A percentile compares a stretch with the other conserved stretches of the same genome.
phyloP scores from a whole-genome alignment of 92 coral and sea anemone genomes.

The Plumapathes pennacea region DNA sequence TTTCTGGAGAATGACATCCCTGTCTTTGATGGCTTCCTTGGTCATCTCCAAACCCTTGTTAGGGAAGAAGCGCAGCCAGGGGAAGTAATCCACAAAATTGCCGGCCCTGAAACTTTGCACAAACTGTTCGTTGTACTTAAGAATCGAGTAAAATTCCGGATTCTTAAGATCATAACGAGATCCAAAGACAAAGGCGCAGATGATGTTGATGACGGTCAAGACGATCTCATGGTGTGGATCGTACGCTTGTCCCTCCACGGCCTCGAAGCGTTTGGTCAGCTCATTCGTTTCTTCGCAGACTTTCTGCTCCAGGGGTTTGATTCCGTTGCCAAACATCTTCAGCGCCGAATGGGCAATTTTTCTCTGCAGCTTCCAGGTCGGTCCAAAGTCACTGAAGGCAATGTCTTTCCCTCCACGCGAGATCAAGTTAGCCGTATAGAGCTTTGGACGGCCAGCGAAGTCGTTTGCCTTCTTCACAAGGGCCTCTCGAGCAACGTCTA shows the following conservation, averaged over 20 bases:
- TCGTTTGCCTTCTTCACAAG: slow-evolving; percentile 81
- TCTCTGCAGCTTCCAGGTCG: slow-evolving; percentile 90
- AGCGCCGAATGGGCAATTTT: slow-evolving; percentile 95
- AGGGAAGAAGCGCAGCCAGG: slow-evolving; percentile 86
- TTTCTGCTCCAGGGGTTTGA: slow-evolving; percentile 73
- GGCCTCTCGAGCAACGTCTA: slow-evolving; percentile 96
- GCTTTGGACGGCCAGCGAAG: slow-evolving; percentile 93
- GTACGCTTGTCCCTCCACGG: slow-evolving; percentile 62
- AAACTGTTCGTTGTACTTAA: slow-evolving; percentile 73
- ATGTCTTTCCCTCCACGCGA: slow-evolving; percentile 90
- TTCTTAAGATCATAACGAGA: slow-evolving; percentile 76
- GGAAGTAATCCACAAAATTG: slow-evolving; percentile 86
- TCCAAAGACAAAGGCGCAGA: slow-evolving; percentile 92
- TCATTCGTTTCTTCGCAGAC: slow-evolving; percentile 78
- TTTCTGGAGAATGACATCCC: slow-evolving; percentile 76
- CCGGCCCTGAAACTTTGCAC: slow-evolving; percentile 92
- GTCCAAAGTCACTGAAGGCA: slow-evolving; percentile 87
- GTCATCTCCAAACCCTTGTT: slow-evolving; percentile 67
- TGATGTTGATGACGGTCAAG: slow-evolving; percentile 83
- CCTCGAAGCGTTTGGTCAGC: slow-evolving; percentile 60
- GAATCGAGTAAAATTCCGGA: slow-evolving; percentile 78
- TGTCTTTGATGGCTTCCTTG: slow-evolving; percentile 73
- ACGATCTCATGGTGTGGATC: slow-evolving; percentile 69
- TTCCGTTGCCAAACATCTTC: slow-evolving; percentile 81
- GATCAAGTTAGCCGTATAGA: slow-evolving; percentile 80